A percentile compares a stretch with the other conserved stretches of the same genome.
phyloP scores from a whole-genome alignment of 92 coral and sea anemone genomes.

The Phenganax subtilis region DNA sequence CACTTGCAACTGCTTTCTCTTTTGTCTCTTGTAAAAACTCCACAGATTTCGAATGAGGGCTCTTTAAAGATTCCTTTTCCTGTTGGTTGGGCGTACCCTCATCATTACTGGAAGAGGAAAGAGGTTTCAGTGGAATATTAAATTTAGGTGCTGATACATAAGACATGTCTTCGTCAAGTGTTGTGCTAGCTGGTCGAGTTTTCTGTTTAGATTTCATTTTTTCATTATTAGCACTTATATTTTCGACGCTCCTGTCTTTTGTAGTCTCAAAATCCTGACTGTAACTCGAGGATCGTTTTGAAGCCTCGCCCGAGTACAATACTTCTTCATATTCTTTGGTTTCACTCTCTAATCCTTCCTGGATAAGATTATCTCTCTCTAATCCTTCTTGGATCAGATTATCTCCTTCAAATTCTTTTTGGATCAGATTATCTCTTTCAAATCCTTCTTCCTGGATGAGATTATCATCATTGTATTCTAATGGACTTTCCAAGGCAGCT shows the following conservation, averaged over 20 bases:
- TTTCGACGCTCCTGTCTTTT: neutral
- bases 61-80: neutral
- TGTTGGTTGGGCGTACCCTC: neutral
- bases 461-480: too few relatives aligned
- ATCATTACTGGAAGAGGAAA: neutral
- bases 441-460: too few relatives aligned
- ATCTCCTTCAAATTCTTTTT: neutral
- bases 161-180: constrained; percentile 19
- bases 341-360: neutral
- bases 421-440: too few relatives aligned
- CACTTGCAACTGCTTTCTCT: neutral
- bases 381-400: neutral
- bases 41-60: neutral
- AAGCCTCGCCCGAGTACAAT: neutral
- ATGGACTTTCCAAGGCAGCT: neutral
- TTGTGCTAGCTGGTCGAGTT: constrained; percentile 3
- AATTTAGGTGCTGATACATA: constrained; percentile 29
- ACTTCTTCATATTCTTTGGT: neutral
- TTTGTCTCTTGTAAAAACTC: neutral
- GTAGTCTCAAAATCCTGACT: neutral
- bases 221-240: neutral
- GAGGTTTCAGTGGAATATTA: constrained; percentile 19
- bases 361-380: neutral
- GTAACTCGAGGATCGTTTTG: neutral
- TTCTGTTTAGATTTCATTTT: neutral